phyloP scores from a whole-genome alignment of 1,140 invertebrate species.

The Zaprionus ornatus region DNA sequence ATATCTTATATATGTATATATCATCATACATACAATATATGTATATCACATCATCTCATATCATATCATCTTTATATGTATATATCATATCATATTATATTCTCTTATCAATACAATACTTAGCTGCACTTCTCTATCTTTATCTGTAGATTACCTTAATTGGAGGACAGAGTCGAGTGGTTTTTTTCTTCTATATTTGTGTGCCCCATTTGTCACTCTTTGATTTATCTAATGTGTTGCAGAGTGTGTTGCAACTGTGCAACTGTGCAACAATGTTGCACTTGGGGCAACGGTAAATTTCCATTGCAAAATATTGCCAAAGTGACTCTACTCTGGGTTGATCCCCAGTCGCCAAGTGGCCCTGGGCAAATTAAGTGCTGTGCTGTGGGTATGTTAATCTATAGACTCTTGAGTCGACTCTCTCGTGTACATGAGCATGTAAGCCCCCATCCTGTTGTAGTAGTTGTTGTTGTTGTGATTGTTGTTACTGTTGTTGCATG shows the following conservation, averaged over 20 bases:
- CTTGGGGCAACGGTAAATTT: slow-evolving; percentile 40
- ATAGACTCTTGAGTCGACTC: slow-evolving; percentile 11
- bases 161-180: background rate
- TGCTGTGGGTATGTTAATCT: slow-evolving; percentile 54
- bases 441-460: slow-evolving; percentile 43
- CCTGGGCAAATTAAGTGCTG: slow-evolving; percentile 48
- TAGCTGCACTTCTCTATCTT: background rate
- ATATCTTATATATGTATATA: too few species aligned
- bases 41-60: too few species aligned
- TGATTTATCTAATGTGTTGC: slow-evolving; percentile 54
- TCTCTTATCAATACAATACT: background rate
- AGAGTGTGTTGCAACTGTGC: slow-evolving; percentile 16
- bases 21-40: too few species aligned
- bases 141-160: background rate
- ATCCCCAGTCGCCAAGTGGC: slow-evolving; percentile 3
- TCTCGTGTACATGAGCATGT: slow-evolving; percentile 27
- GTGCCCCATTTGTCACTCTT: slow-evolving; percentile 42
- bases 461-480: slow-evolving; percentile 12
- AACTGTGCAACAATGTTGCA: slow-evolving; percentile 8
- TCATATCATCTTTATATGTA: too few species aligned
- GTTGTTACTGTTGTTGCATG: slow-evolving; percentile 41
- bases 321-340: slow-evolving; percentile 26
- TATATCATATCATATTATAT: background rate
- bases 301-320: slow-evolving; percentile 42
- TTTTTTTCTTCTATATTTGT: background rate